phyloP scores from a whole-genome alignment of 2,888 invertebrate genomes.

The Pycnomerus fuliginosus region DNA sequence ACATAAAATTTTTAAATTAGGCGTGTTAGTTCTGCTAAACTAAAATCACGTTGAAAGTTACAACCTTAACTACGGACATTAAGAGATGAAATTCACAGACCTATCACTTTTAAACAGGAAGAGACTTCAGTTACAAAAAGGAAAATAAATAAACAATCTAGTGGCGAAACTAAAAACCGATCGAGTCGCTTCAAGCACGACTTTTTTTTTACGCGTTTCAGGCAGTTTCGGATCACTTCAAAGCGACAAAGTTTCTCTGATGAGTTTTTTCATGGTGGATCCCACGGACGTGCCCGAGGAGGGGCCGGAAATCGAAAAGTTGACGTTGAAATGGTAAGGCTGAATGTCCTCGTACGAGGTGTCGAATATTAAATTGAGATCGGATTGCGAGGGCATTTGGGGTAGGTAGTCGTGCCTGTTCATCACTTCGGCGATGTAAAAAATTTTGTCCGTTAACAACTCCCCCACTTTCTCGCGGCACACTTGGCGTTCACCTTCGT shows the following conservation, averaged over 20 bases:
- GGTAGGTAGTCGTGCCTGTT: constrained; percentile 96
- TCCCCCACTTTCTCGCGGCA: constrained; percentile 88
- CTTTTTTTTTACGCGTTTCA: no score
- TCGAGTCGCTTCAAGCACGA: no score
- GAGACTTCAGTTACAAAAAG: background rate
- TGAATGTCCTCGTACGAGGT: constrained; percentile 91
- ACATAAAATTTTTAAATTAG: no score
- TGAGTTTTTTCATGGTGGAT: constrained; percentile 85
- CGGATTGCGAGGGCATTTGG: constrained; percentile 90
- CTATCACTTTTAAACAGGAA: constrained; percentile 6
- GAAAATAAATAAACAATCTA: constrained; percentile 15
- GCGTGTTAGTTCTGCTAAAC: no score
- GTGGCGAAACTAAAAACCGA: no score
- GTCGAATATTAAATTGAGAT: constrained; percentile 93
- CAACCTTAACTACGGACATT: constrained; percentile 7
- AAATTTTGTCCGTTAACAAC: constrained; percentile 86
- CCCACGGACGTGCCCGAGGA: constrained; percentile 74
- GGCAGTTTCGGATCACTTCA: no score
- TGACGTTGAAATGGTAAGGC: constrained; percentile 94
- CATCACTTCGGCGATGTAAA: constrained; percentile 93
- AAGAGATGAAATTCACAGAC: constrained; percentile 7
- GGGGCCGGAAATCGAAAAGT: constrained; percentile 78
- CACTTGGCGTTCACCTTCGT: constrained; percentile 83
- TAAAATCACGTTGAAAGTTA: constrained; percentile 8
- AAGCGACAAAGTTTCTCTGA: constrained; percentile 81